These are phyloP conservation scores for Ditylenchus weischeri DNA, from an alignment of 2,888 invertebrate genomes.

Conservation along the genomic window DNA sequence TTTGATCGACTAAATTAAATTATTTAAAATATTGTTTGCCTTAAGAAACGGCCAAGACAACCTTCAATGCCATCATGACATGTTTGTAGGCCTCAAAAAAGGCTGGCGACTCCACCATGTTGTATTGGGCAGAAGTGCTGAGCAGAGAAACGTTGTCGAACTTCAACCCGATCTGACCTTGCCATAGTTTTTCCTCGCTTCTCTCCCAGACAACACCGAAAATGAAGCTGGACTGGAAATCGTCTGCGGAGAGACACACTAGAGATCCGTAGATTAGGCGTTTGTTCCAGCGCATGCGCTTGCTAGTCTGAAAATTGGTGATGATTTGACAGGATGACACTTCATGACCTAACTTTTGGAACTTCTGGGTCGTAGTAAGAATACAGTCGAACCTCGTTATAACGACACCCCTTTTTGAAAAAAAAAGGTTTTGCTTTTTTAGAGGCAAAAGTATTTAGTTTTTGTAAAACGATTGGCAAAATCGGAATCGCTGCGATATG, in stretches of 20 bases:
- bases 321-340: background rate
- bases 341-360: too few relatives aligned
- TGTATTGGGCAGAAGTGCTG: conserved; percentile 26
- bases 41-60: conserved; percentile 28
- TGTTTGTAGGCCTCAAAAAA: conserved; percentile 70
- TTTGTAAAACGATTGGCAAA: too few relatives aligned
- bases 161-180: conserved; percentile 60
- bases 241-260: conserved; percentile 71
- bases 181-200: conserved; percentile 62
- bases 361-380: too few relatives aligned
- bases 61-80: conserved; percentile 59
- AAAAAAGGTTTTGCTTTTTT: too few relatives aligned
- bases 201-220: conserved; percentile 69
- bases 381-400: too few relatives aligned
- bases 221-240: conserved; percentile 69
- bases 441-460: too few relatives aligned
- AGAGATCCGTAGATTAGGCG: conserved; percentile 73
- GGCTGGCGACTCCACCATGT: conserved; percentile 75
- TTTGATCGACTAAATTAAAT: conserved; percentile 71
- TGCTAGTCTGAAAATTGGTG: conserved; percentile 12
- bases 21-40: conserved; percentile 64
- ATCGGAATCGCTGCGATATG: too few relatives aligned
- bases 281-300: conserved; percentile 58
- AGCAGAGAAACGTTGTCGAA: conserved; percentile 16
- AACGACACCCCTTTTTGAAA: too few relatives aligned